Evolutionary conservation across 2,113 vertebrate species (phyloP), one percentile per base, ranked within the genome.

Genomic region (Embiotoca jacksoni): DNA sequence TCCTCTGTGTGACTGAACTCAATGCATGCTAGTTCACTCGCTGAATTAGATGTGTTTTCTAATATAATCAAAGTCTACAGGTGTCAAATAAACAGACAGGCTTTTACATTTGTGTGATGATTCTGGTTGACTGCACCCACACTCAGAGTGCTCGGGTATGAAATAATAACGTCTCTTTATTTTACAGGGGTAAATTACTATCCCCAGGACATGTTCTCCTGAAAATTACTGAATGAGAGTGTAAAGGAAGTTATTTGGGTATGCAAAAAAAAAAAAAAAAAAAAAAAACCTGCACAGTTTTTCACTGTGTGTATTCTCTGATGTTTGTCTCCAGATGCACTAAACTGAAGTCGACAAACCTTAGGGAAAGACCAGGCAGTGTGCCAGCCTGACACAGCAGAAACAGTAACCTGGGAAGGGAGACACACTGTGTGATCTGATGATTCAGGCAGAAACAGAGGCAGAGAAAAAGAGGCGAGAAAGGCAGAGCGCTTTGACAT

Each of bases 41-140:
- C 58, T 78, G 31, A 66, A 63, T 72, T 68, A 70, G 81, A 30
- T 84, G 73, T 83, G 69, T 85, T 81, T 84, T 68, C 60, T 88
- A 53, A 77, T 79, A 53, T 67, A 81, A 80, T 78, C 86, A 94
- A 94, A 95, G 94, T 94, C 94, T 95, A 95, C 94, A 95, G 94
- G 94, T 95, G 94, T 95, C 94, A 95, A 95, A 95, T 95, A 93
- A 95, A 95, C 94, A 95, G 94, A 93, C 88, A 81, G 88, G 89
- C 83, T 75, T 78, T 79, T 32, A 56, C 44, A 74, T 80, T 67
- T 69, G 61, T 88, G 66, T 87, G 75, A 31, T 82, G 65, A 50
- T 75, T 84, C 62, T 63, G 53, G 57, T 81, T 78, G 46, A 82
- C 68, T 71, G 66, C 63, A 11, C 72, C 85, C 70, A 68, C 53